Evolutionary conservation across 2,113 vertebrate genomes (phyloP).

Genomic region (Arvicanthis niloticus): DNA sequence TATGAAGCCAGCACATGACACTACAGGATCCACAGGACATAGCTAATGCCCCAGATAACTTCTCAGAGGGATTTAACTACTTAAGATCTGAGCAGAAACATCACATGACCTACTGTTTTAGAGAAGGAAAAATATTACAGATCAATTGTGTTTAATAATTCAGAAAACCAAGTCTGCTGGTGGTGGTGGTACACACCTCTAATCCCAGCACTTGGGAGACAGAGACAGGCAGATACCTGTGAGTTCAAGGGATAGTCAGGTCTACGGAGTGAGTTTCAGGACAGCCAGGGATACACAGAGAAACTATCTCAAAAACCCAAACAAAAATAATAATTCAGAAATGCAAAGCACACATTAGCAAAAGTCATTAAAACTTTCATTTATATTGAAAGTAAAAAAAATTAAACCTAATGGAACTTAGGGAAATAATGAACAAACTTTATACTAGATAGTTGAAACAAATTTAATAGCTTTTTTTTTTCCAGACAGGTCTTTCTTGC

Average conservation of each 20-base stretch:
- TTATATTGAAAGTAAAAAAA: constrained; percentile 38
- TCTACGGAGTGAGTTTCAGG: background rate
- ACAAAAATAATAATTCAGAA: background rate
- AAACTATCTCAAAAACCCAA: background rate
- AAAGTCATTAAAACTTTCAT: constrained; percentile 51
- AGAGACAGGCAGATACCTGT: background rate
- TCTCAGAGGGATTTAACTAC: constrained; percentile 65
- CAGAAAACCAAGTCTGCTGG: background rate
- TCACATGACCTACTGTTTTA: constrained; percentile 32
- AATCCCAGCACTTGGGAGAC: background rate
- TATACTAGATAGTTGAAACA: constrained; percentile 2
- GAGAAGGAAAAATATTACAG: background rate
- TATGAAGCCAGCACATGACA: background rate
- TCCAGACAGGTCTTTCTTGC: background rate
- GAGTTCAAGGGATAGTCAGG: background rate
- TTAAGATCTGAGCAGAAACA: constrained; percentile 48
- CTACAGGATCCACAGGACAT: background rate
- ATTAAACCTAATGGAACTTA: constrained; percentile 27
- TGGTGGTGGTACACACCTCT: background rate
- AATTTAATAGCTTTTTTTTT: background rate
- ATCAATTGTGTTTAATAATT: constrained; percentile 29
- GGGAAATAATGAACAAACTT: constrained; percentile 26
- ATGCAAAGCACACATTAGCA: background rate
- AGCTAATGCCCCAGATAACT: constrained; percentile 59
- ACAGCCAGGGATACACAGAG: background rate